A percentile compares a stretch with the other conserved stretches of the same genome.
These are phyloP conservation scores for Blomia tropicalis DNA, from an alignment of 2,888 invertebrate species.

Conservation along the genomic window DNA sequence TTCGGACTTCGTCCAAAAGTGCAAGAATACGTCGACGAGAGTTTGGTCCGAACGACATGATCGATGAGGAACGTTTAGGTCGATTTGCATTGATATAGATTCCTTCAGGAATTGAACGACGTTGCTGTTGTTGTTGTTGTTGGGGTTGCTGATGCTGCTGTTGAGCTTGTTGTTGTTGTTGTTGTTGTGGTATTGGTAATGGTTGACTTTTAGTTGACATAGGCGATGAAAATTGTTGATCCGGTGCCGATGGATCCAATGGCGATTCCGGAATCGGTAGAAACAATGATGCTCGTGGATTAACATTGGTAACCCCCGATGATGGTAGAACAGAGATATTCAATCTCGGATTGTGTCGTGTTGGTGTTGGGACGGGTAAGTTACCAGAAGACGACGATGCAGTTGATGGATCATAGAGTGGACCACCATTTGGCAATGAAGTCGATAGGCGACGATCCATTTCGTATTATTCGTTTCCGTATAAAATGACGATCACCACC, in stretches of 20 bases:
- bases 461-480: no score
- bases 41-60: not conserved
- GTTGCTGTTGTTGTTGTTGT: not conserved
- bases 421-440: not conserved
- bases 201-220: not conserved
- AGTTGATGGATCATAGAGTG: not conserved
- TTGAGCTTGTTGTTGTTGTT: not conserved
- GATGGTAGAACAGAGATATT: not conserved
- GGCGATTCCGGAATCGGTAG: slow-evolving; percentile 4
- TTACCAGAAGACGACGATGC: not conserved
- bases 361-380: not conserved
- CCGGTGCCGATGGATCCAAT: not conserved
- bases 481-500: no score
- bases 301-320: not conserved
- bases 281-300: not conserved
- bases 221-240: not conserved
- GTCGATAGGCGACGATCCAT: slow-evolving; percentile 3
- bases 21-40: slow-evolving; percentile 1
- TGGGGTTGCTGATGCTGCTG: not conserved
- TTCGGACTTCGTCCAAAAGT: slow-evolving; percentile 18
- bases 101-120: not conserved
- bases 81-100: slow-evolving; percentile 13
- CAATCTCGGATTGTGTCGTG: not conserved
- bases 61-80: not conserved
- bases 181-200: not conserved